Percentiles rank a stretch among this genome's conserved stretches.
These are phyloP conservation scores for Notarius quadriscutis DNA, from an alignment of 2,113 vertebrate genomes.

Conservation along the genomic window DNA sequence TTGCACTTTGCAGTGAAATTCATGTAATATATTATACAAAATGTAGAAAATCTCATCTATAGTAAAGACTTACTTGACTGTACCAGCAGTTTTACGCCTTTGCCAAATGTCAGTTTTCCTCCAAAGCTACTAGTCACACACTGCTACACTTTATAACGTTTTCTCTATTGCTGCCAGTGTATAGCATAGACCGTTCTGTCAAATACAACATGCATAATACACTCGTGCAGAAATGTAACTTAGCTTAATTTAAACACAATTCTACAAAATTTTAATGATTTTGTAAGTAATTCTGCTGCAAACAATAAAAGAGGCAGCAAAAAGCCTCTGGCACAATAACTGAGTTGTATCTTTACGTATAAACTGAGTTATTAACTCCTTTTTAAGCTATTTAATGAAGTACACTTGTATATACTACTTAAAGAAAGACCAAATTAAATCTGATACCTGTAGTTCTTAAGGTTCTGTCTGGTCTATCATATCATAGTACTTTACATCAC, in stretches of 20 bases:
- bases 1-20: background rate
- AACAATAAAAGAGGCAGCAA: background rate
- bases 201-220: background rate
- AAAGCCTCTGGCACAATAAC: background rate
- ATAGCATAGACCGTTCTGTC: too few relatives aligned
- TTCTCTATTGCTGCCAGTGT: background rate
- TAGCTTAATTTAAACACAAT: background rate
- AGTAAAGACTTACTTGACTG: conserved; percentile 12
- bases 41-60: background rate
- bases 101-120: conserved; percentile 37
- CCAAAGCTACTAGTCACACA: conserved; percentile 35
- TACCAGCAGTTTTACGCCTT: conserved; percentile 45
- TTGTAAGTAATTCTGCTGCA: background rate
- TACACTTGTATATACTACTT: background rate
- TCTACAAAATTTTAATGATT: background rate
- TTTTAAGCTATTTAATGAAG: background rate
- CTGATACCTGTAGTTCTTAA: background rate
- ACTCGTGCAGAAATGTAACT: background rate
- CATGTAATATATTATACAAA: background rate
- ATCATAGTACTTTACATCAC: background rate
- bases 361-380: background rate
- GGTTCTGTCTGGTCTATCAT: background rate
- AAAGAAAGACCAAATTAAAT: background rate
- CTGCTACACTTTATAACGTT: conserved; percentile 16
- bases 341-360: background rate